Percentiles rank a stretch among this genome's conserved stretches.
These are phyloP conservation scores for Bombycilla garrulus DNA, from an alignment of 2,113 vertebrate genomes.

Conservation along the genomic window DNA sequence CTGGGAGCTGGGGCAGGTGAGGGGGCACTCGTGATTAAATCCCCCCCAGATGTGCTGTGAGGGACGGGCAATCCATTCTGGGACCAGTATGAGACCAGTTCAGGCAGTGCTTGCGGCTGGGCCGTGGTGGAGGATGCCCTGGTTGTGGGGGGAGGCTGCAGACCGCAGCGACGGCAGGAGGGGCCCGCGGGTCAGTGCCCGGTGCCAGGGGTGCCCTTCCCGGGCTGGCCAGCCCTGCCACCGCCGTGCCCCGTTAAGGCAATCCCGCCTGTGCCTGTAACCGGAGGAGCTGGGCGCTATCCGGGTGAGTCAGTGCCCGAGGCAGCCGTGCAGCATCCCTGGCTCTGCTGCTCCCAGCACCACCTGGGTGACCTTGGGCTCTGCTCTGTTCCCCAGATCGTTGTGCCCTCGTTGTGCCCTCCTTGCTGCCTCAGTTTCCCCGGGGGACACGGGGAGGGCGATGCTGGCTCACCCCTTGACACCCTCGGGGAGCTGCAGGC, in stretches of 20 bases:
- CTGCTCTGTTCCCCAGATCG: fast-evolving
- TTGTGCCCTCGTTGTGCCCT: not conserved
- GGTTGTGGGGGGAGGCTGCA: not conserved
- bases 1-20: not conserved
- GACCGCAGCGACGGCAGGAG: not conserved
- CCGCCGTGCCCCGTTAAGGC: not conserved
- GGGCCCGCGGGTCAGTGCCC: fast-evolving
- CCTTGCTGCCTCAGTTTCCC: not conserved
- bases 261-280: not conserved
- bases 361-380: constrained; percentile 10
- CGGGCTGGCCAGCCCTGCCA: not conserved
- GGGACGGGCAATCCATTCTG: not conserved
- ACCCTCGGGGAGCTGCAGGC: not conserved
- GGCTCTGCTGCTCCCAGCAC: not conserved
- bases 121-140: fast-evolving
- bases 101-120: not conserved
- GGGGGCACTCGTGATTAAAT: not conserved
- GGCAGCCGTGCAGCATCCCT: constrained; percentile 3
- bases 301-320: not conserved
- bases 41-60: not conserved
- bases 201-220: not conserved
- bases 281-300: not conserved
- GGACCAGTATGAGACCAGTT: not conserved
- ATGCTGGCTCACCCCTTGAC: not conserved
- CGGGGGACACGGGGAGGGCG: fast-evolving